Base-by-base conservation (phyloP, 2,888 invertebrate genomes). In the Epirrhoe tristata region DNA sequence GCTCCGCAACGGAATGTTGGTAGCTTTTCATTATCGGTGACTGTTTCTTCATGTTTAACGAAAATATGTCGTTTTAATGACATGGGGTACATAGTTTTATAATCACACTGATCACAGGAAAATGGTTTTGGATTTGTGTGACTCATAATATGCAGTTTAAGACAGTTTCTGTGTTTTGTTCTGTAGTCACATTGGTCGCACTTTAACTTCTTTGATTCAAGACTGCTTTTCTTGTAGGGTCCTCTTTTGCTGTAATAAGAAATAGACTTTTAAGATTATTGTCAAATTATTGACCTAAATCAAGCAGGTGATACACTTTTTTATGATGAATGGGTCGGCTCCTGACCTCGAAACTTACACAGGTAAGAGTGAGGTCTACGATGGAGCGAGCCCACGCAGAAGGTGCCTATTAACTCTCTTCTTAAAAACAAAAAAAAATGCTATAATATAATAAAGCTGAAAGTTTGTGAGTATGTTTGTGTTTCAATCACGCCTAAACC, bases 81-180 rank as follows among this genome's bases (percentile, higher is more conserved):
- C 0, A 80, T 78, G 0, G 84, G 80, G 36, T 87, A 89, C 66
- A 80, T 88, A 0, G 89, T 86, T 0, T 79, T 78, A 54, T 89
- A 90, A 0, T 74, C 72, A 14, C 90, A 90, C 0, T 63, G 24
- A 0, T 74, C 68, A 2, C 90, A 90, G 0, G 76, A 54, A 12
- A 74, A 79, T 0, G 87, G 84, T 43, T 85, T 86, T 0, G 61
- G 24, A 1, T 80, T 73, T 0, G 74, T 76, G 55, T 90, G 90
- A 0, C 83, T 78, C 0, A 83, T 57, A 0, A 80, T 55, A 24
- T 90, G 90, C 0, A 81, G 71, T 4, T 81, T 74, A 0, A 90
- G 32, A n/a, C 85, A 83, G 69, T 85, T 86, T 36, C 81, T 87
- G 67, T 85, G 81, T 0, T 74, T 58, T 0, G 90, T 81, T 0